phyloP scores from a whole-genome alignment of 1,140 invertebrate genomes.

The Delia radicum region DNA sequence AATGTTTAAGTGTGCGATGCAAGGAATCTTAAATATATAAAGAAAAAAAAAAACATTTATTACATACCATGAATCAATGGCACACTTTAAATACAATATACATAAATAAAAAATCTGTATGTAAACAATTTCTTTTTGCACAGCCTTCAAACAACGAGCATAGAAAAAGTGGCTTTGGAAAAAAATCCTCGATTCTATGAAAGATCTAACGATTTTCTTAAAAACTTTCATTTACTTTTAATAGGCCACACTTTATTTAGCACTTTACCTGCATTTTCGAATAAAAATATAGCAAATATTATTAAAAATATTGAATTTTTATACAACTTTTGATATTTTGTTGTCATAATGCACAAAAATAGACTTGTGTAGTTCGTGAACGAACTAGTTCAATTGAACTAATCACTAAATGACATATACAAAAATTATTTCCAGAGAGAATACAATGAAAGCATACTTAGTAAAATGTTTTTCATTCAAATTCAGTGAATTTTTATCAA shows the following conservation, averaged over 20 bases:
- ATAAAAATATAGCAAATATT: slow-evolving; percentile 10
- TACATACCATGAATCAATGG: too few relatives aligned
- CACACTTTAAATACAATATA: too few relatives aligned
- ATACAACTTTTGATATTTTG: neutral
- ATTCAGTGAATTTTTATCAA: too few relatives aligned
- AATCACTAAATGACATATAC: too few relatives aligned
- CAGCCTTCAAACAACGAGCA: too few relatives aligned
- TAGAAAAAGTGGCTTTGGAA: neutral
- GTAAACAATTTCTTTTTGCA: neutral
- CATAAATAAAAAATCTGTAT: neutral
- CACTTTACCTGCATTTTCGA: neutral
- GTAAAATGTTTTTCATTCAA: too few relatives aligned
- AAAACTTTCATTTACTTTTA: neutral
- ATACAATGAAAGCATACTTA: too few relatives aligned
- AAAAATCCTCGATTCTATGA: neutral
- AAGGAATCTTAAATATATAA: slow-evolving; percentile 27
- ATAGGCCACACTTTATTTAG: neutral
- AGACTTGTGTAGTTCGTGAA: too few relatives aligned
- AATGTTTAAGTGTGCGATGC: slow-evolving; percentile 61
- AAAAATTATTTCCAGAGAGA: too few relatives aligned
- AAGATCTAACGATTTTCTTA: neutral
- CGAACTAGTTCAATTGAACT: too few relatives aligned
- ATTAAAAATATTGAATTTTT: neutral
- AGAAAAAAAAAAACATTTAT: neutral
- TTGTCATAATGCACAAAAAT: neutral